Evolutionary conservation across 1,140 invertebrate species (phyloP).

Genomic region (Trinorchestia longiramus): DNA sequence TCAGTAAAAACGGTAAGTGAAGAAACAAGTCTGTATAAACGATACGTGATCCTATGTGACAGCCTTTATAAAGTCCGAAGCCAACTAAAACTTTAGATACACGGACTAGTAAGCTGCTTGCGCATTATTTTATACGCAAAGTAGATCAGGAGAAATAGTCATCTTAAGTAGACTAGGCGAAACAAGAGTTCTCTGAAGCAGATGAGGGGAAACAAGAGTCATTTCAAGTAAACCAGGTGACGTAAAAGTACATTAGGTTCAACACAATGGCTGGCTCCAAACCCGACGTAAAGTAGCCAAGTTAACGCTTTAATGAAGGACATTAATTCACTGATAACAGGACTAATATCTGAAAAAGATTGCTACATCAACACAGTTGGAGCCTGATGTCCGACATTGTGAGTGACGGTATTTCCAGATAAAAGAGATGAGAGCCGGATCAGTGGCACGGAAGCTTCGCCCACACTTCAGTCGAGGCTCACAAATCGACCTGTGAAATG

Average conservation of each 20-base stretch:
- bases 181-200: background rate
- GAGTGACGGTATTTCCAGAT: background rate
- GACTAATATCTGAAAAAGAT: background rate
- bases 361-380: background rate
- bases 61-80: too few species aligned
- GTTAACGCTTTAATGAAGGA: too few species aligned
- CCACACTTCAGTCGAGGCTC: background rate
- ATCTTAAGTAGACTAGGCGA: background rate
- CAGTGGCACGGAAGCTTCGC: background rate
- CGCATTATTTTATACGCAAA: background rate
- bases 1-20: too few species aligned
- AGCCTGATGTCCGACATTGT: background rate
- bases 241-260: background rate
- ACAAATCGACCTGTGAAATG: conserved; percentile 41
- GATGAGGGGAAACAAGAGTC: background rate
- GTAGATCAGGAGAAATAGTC: background rate
- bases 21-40: too few species aligned
- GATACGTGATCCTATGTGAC: too few species aligned
- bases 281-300: background rate
- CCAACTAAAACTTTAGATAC: too few species aligned
- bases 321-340: background rate
- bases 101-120: too few species aligned
- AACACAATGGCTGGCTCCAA: background rate
- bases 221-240: background rate
- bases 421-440: background rate